A percentile compares a stretch with the other conserved stretches of the same genome.
These are phyloP conservation scores for Acleris holmiana DNA, from an alignment of 2,888 invertebrate genomes.

Conservation along the genomic window DNA sequence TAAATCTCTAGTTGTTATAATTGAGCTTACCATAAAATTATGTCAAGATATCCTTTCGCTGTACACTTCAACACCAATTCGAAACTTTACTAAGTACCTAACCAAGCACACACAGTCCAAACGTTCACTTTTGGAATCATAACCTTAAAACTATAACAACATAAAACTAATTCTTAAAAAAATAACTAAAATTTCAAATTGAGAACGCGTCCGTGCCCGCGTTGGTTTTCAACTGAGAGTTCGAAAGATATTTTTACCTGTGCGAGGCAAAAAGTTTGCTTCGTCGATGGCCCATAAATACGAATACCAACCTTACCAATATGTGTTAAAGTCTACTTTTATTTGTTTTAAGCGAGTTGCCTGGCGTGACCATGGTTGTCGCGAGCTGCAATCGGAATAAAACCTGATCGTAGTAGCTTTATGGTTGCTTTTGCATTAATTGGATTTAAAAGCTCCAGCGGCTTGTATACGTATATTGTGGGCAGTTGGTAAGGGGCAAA, in stretches of 20 bases:
- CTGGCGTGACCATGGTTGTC: constrained; percentile 59
- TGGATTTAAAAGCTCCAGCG: constrained; percentile 56
- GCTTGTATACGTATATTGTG: constrained; percentile 65
- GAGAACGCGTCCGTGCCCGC: constrained; percentile 56
- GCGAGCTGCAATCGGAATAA: constrained; percentile 41
- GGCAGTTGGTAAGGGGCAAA: constrained; percentile 73
- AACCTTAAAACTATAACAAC: constrained; percentile 23
- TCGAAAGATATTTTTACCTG: constrained; percentile 80
- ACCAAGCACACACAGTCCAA: constrained; percentile 3
- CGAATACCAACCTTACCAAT: constrained; percentile 37
- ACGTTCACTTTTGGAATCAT: constrained; percentile 32
- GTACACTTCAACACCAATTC: constrained; percentile 41
- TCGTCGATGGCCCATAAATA: constrained; percentile 49
- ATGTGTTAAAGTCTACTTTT: constrained; percentile 43
- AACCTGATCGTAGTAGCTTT: constrained; percentile 3
- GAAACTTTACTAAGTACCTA: constrained; percentile 4
- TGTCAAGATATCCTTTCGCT: constrained; percentile 62
- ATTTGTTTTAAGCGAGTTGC: constrained; percentile 52
- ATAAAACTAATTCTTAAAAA: constrained; percentile 28
- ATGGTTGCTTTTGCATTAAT: constrained; percentile 44
- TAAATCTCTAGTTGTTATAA: constrained; percentile 18
- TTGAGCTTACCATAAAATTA: constrained; percentile 57
- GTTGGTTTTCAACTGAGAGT: constrained; percentile 73
- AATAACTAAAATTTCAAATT: constrained; percentile 26
- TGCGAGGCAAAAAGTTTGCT: constrained; percentile 70